A percentile compares a stretch with the other conserved stretches of the same genome.
These are phyloP conservation scores for Orbicella faveolata DNA, from an alignment of 64 coral and sea anemone species.

Conservation along the genomic window DNA sequence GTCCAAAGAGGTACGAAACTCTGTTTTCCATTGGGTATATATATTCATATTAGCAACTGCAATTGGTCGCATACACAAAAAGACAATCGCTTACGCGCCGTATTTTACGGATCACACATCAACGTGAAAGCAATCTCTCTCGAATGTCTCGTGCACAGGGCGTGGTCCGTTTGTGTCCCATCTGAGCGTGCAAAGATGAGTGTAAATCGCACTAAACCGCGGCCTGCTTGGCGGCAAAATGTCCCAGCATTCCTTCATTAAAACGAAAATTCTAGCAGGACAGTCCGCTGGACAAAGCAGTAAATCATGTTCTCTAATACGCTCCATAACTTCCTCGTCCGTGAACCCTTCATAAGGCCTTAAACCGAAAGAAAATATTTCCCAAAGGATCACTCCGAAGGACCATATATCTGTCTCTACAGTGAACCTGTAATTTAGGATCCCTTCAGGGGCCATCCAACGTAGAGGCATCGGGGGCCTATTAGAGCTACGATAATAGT, in stretches of 20 bases:
- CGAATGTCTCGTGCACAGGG: background rate
- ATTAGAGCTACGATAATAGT: conserved; percentile 73
- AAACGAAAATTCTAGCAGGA: conserved; percentile 60
- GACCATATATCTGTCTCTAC: conserved; percentile 97
- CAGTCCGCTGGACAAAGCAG: conserved; percentile 74
- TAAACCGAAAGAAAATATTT: conserved; percentile 91
- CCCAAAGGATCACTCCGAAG: conserved; percentile 93
- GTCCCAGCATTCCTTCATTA: conserved; percentile 96
- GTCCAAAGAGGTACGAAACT: too few species aligned
- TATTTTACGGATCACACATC: background rate
- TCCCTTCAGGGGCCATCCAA: conserved; percentile 96
- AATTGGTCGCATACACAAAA: too few species aligned
- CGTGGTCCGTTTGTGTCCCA: conserved; percentile 30
- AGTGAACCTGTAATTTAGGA: conserved; percentile 82
- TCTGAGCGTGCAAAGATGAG: conserved; percentile 50
- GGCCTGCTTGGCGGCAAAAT: conserved; percentile 84
- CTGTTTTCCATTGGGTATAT: too few species aligned
- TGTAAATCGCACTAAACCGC: conserved; percentile 78
- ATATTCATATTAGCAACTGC: too few species aligned
- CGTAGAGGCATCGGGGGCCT: conserved; percentile 80
- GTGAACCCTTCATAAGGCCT: conserved; percentile 76
- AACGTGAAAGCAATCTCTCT: background rate
- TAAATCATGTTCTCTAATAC: conserved; percentile 68
- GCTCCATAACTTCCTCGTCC: conserved; percentile 72
- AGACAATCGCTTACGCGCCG: too few species aligned